Evolutionary conservation across 2,113 vertebrate species (phyloP), one percentile per base, ranked within the genome.

Genomic region (Diglossa brunneiventris): DNA sequence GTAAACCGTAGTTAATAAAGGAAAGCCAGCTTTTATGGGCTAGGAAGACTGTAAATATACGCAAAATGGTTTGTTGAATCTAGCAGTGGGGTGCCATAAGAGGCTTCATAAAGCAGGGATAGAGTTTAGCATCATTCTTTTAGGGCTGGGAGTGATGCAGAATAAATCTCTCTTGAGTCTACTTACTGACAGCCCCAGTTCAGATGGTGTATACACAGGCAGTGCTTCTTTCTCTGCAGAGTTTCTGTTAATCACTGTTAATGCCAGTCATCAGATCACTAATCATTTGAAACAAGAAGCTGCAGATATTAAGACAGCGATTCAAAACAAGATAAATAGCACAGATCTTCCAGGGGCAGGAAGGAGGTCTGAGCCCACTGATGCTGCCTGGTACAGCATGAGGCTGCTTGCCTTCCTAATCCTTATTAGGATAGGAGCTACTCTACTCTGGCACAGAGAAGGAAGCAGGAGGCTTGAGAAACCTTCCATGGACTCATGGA

Each of bases 21-120:
- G 88, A 94, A 93, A 96, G 90, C 59, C 92, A 92, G 96, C 47
- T 93, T 97, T 96, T 97, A 97, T 95, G 82, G 83, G 83, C 88
- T 93, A 83, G 91, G 79, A 94, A 96, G 91, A 83, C 91, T 82
- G 91, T 94, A 97, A 97, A 95, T 97, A 94, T 70, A 97, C 95
- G 95, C 94, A 97, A 96, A 97, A 95, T 90, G 96, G 92, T 93
- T 97, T 96, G 96, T 96, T 96, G 96, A 96, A 96, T 96, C 89
- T 97, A 96, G 82, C 96, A 96, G 93, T 93, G 80, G 96, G 93
- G 92, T 95, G 91, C 94, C 76, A 47, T 96, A 95, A 96, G 95
- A 96, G 90, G 93, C 94, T 92, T 95, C 94, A 89, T 97, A 96
- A 96, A 96, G 75, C 92, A 96, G 49, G 63, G 81, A 88, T 73